These are phyloP conservation scores for Hylaea fasciaria DNA, from an alignment of 2,888 invertebrate species.

Conservation along the genomic window DNA sequence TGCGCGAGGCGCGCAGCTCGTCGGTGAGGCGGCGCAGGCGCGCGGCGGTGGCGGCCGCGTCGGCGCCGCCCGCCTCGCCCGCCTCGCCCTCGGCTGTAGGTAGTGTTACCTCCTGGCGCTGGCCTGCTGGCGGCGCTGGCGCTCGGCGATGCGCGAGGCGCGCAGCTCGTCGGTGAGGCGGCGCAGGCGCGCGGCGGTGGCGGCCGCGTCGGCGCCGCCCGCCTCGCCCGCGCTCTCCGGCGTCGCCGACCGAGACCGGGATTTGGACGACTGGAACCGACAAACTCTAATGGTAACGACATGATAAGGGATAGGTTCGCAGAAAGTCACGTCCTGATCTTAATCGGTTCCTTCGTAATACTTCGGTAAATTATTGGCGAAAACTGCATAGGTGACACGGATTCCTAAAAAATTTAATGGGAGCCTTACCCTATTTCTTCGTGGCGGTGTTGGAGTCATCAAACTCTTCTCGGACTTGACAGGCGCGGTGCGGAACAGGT, in stretches of 20 bases:
- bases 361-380: no score
- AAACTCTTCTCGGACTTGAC: conserved; percentile 75
- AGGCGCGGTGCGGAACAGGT: conserved; percentile 78
- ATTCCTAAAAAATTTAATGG: no score
- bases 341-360: background rate
- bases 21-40: conserved; percentile 89
- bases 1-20: conserved; percentile 85
- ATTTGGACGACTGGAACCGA: conserved; percentile 85
- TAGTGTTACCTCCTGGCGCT: conserved; percentile 69
- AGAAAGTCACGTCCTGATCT: background rate
- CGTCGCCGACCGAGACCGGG: conserved; percentile 87
- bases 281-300: background rate
- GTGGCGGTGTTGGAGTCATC: conserved; percentile 89
- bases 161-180: conserved; percentile 90
- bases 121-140: conserved; percentile 72
- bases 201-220: conserved; percentile 58
- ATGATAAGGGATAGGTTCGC: background rate
- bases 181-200: conserved; percentile 86
- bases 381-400: no score
- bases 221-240: conserved; percentile 78
- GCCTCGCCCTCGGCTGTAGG: no score
- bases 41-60: conserved; percentile 79
- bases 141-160: conserved; percentile 79
- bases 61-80: conserved; percentile 50
- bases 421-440: conserved; percentile 85